These are phyloP conservation scores for Epinephelus cyanopodus DNA, from an alignment of 2,113 vertebrate species.

Conservation along the genomic window DNA sequence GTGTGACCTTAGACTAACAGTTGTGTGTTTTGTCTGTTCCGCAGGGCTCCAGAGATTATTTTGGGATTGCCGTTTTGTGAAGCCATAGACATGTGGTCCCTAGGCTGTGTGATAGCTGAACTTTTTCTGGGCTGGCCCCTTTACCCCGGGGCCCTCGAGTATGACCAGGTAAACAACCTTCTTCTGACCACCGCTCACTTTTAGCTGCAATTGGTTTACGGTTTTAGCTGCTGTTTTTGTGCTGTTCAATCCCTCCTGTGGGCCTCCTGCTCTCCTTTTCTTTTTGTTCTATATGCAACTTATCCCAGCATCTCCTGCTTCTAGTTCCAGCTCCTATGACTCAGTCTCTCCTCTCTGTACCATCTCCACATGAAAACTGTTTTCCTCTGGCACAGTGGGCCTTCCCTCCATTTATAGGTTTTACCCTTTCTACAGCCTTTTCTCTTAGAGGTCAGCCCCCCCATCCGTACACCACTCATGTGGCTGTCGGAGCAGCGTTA, in stretches of 20 bases:
- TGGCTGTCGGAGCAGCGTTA: constrained; percentile 11
- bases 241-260: neutral
- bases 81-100: constrained; percentile 99
- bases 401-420: constrained; percentile 21
- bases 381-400: constrained; percentile 5
- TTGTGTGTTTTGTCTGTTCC: constrained; percentile 65
- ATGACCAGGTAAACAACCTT: constrained; percentile 93
- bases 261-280: neutral
- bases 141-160: constrained; percentile 98
- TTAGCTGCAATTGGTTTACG: neutral
- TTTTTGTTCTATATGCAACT: constrained; percentile 29
- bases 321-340: constrained; percentile 14
- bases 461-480: neutral
- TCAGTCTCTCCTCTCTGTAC: constrained; percentile 33
- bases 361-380: constrained; percentile 12
- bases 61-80: constrained; percentile 99
- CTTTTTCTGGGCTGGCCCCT: constrained; percentile 99
- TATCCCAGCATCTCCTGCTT: constrained; percentile 18
- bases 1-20: constrained; percentile 4
- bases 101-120: constrained; percentile 99
- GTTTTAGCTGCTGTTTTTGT: neutral
- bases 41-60: constrained; percentile 99
- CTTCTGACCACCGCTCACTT: neutral
- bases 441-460: neutral
- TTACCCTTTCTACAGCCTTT: neutral